Base-by-base conservation (phyloP, 2,888 invertebrate species). In the Leucoptera coffeella region DNA sequence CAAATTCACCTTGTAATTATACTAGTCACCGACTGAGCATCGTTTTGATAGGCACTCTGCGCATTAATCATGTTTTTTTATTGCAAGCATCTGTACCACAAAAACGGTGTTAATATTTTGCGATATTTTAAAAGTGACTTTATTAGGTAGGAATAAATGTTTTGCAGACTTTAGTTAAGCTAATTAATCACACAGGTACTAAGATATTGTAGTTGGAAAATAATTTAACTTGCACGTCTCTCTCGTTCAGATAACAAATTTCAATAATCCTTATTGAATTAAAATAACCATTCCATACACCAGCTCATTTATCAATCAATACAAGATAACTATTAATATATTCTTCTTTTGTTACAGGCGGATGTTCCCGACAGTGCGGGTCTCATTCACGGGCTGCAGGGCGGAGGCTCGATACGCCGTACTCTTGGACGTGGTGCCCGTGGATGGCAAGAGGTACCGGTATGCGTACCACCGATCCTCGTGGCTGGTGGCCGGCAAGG, bases 391-490 rank as follows among this genome's bases (percentile, higher is more conserved):
- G 39, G 88, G 88, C 2, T 77, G 85, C 43, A 80, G 84, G 43
- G 77, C 83, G 31, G 86, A 87, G 47, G 85, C 85, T 51, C 81
- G 85, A 38, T 97, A 95, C 74, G 85, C 87, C 28, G 94, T 97
- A 30, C 77, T 95, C 40, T 78, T 97, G 75, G 96, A 97, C 74
- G 91, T 96, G 49, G 89, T 95, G 35, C 94, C 95, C 32, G 91
- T 96, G 50, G 96, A 97, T 73, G 88, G 88, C 65, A 91, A 95
- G 67, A 79, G 96, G 30, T 93, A 93, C 73, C 83, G 94, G 35
- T 97, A 97, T 77, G 95, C 96, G 38, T 97, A 97, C 75, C 96
- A 96, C 75, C 84, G 94, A 47, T 94, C 93, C 38, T 93, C 93
- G 28, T 97, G 96, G 96, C 77, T 95, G 48, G 94, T 95, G 40